Percentiles rank a stretch among this genome's conserved stretches.
phyloP scores from a whole-genome alignment of 2,113 vertebrate genomes.

The Piliocolobus tephrosceles region DNA sequence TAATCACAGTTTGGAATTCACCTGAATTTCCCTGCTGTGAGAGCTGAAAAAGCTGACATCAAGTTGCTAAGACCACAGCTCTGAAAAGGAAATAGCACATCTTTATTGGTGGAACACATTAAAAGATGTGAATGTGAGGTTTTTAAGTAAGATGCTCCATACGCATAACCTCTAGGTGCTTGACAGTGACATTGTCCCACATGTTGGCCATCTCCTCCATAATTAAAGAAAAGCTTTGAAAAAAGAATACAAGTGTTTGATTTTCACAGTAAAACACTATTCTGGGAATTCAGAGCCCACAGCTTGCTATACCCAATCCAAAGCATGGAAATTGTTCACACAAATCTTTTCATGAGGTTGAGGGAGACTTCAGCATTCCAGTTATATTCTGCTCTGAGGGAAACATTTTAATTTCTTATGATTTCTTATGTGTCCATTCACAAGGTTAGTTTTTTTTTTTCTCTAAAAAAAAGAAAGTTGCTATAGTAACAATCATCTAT shows the following conservation, averaged over 20 bases:
- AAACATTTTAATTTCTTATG: constrained; percentile 52
- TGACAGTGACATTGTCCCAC: constrained; percentile 5
- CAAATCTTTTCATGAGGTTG: constrained; percentile 49
- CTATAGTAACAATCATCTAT: constrained; percentile 53
- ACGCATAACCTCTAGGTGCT: not conserved
- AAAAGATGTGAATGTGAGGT: constrained; percentile 46
- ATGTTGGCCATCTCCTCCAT: constrained; percentile 46
- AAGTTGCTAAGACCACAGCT: constrained; percentile 50
- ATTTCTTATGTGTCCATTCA: constrained; percentile 54
- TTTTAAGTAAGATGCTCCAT: constrained; percentile 22
- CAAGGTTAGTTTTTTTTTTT: not conserved
- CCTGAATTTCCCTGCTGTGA: constrained; percentile 71
- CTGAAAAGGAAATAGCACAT: constrained; percentile 64
- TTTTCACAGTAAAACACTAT: constrained; percentile 51
- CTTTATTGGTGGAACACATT: constrained; percentile 41
- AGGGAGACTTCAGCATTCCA: constrained; percentile 14
- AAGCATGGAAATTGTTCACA: constrained; percentile 9
- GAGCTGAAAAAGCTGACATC: constrained; percentile 63
- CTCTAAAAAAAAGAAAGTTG: not conserved
- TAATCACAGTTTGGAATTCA: constrained; percentile 74
- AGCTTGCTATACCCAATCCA: not conserved
- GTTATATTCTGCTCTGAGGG: constrained; percentile 16
- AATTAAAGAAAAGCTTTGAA: not conserved
- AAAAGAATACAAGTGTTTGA: constrained; percentile 32
- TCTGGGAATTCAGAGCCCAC: constrained; percentile 12